Base-by-base conservation (phyloP, 1,140 invertebrate genomes). In the Temnothorax curvispinosus region DNA sequence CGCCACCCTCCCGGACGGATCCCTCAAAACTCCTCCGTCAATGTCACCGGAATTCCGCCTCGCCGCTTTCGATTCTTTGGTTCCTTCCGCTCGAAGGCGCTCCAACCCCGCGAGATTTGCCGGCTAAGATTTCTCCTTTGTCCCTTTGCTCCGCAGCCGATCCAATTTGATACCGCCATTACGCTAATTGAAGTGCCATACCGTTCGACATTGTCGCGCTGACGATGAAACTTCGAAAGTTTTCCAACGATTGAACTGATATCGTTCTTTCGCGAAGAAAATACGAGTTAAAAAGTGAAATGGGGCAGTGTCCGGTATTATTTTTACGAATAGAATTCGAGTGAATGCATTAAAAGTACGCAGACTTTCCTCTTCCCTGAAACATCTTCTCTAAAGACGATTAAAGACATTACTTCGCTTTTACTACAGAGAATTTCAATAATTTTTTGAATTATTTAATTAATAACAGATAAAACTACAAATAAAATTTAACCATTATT, bases 101-200 rank as follows among this genome's bases (percentile, higher is more conserved):
- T 18, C 4, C 27, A 15, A 58, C 62, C 65, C 13, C 27, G 38
- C 5, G 7, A 81, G 78, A 72, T 81, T 72, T 71, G 52, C 72
- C 27, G 15, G 52, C 11, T 32, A 50, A 71, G 65, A 81, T 81
- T 44, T 71, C 78, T 72, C 21, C 5, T 44, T 21, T 65, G 13
- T 71, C 35, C 32, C 52, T n/a, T 44, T 56, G 35, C 50, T 2
- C 41, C 52, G 52, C 18, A 72, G 32, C 38, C 56, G 65, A 72
- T 72, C n/a, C 35, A 41, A 13, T 69, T 35, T 72, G 27, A 82
- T 72, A 62, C 1, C 41, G 18, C 18, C 52, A 82, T 72, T 74
- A 74, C 67, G 67, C 41, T 72, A 82, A 82, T 82, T 82, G 52
- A 60, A 72, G 67, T 69, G 38, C 15, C 50, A 47, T 15, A 21